phyloP scores from a whole-genome alignment of 2,113 vertebrate species.

The Hymenochirus boettgeri region DNA sequence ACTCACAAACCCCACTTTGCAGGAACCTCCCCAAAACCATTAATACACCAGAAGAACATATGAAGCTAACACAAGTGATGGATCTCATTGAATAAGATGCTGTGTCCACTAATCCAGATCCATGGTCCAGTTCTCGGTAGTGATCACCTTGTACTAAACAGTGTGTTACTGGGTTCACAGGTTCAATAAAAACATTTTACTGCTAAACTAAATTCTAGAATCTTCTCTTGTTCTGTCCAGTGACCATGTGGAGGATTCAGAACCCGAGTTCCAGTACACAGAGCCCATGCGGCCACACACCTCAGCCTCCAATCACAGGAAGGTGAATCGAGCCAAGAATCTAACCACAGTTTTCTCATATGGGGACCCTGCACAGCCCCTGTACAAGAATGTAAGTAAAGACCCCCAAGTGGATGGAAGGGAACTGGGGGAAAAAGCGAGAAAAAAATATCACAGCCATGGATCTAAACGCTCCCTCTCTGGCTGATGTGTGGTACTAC shows the following conservation, averaged over 20 bases:
- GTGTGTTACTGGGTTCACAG: too few species aligned
- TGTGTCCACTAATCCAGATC: too few species aligned
- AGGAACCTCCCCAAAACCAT: too few species aligned
- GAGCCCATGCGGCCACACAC: conserved; percentile 23
- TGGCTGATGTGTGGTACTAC: not conserved
- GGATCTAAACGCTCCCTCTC: not conserved
- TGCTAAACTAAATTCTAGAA: too few species aligned
- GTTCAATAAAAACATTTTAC: too few species aligned
- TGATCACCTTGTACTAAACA: too few species aligned
- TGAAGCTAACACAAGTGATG: too few species aligned
- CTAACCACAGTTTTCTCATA: conserved; percentile 52
- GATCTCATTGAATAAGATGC: too few species aligned
- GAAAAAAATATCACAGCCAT: not conserved
- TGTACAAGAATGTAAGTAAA: conserved; percentile 49
- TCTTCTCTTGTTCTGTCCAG: conserved; percentile 2
- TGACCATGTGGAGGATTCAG: not conserved
- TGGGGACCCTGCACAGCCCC: conserved; percentile 12
- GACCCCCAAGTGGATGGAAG: too few species aligned
- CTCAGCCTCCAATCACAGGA: not conserved
- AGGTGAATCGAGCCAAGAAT: conserved; percentile 14
- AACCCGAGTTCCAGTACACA: not conserved
- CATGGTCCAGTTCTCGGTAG: too few species aligned
- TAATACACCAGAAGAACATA: too few species aligned
- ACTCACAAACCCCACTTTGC: too few species aligned
- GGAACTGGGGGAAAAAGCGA: not conserved